Evolutionary conservation across 2,888 invertebrate species (phyloP).

Genomic region (Macaria notata): DNA sequence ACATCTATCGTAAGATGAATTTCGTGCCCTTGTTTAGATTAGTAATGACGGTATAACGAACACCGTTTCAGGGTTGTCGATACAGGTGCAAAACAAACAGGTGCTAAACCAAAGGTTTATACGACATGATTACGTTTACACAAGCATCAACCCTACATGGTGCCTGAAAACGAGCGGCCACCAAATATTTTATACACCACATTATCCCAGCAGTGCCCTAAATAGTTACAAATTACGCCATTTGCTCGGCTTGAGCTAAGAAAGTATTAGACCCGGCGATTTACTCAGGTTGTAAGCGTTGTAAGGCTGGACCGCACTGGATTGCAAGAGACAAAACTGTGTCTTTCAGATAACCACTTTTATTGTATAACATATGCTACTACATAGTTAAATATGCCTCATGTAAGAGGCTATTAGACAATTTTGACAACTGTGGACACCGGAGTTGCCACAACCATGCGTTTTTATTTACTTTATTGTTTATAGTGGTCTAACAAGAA

Average conservation of each 20-base stretch:
- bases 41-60: too few relatives aligned
- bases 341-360: background rate
- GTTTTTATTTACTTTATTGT: too few relatives aligned
- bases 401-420: too few relatives aligned
- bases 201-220: conserved; percentile 27
- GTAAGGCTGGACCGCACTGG: conserved; percentile 6
- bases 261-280: conserved; percentile 29
- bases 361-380: too few relatives aligned
- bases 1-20: too few relatives aligned
- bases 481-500: too few relatives aligned
- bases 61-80: too few relatives aligned
- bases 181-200: conserved; percentile 28
- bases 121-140: conserved; percentile 13
- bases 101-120: conserved; percentile 1
- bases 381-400: too few relatives aligned
- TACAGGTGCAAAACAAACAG: background rate
- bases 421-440: too few relatives aligned
- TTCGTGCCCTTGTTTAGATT: too few relatives aligned
- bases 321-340: background rate
- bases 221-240: conserved; percentile 28
- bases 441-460: too few relatives aligned
- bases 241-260: conserved; percentile 25
- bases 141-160: conserved; percentile 8
- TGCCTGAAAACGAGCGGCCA: conserved; percentile 16
- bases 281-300: conserved; percentile 28